A percentile compares a stretch with the other conserved stretches of the same genome.
phyloP scores from a whole-genome alignment of 2,797 vertebrate species.

The Cossypha heuglini region DNA sequence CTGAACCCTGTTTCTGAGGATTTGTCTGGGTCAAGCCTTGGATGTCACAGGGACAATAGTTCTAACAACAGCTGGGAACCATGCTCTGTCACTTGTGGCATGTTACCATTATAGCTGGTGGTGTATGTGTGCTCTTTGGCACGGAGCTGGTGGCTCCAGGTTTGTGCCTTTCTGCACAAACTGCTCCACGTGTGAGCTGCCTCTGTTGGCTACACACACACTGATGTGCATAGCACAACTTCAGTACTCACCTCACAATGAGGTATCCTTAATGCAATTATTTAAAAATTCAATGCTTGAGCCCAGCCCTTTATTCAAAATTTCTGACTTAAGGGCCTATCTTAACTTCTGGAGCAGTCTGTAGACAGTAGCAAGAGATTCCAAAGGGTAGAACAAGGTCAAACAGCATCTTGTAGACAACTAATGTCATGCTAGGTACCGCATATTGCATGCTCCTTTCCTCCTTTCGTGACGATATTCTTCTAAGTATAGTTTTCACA shows the following conservation, averaged over 20 bases:
- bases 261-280: not conserved
- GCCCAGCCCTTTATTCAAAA: not conserved
- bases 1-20: not conserved
- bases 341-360: not conserved
- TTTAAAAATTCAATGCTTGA: not conserved
- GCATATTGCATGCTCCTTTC: not conserved
- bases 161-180: not conserved
- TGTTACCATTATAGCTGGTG: not conserved
- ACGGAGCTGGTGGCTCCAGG: not conserved
- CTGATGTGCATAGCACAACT: not conserved
- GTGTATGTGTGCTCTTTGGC: accelerated
- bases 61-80: not conserved
- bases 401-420: not conserved
- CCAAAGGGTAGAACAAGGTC: not conserved
- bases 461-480: not conserved
- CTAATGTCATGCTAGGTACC: not conserved
- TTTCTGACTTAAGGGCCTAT: not conserved
- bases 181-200: not conserved
- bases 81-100: not conserved
- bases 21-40: not conserved
- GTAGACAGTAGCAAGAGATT: not conserved
- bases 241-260: not conserved
- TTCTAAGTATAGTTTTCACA: not conserved
- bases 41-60: not conserved
- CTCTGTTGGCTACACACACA: not conserved